A percentile compares a stretch with the other conserved stretches of the same genome.
These are phyloP conservation scores for Bembecia ichneumoniformis DNA, from an alignment of 2,888 invertebrate species.

Conservation along the genomic window DNA sequence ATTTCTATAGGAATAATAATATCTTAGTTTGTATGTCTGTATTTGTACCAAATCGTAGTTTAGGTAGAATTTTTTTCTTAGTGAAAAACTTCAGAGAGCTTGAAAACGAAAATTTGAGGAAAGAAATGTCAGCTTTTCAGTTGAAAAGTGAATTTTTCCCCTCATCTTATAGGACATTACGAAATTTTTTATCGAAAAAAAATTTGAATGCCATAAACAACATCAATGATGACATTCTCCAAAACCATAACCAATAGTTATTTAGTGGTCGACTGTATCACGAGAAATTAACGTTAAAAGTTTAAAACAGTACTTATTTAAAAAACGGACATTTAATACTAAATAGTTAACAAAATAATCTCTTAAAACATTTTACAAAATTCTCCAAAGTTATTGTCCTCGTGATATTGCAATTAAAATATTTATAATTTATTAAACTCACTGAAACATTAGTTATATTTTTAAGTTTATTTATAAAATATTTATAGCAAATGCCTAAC, in stretches of 20 bases:
- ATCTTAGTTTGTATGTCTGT: slow-evolving; percentile 66
- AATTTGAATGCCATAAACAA: slow-evolving; percentile 47
- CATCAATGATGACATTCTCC: too few relatives aligned
- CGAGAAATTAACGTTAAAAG: too few relatives aligned
- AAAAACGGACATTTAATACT: too few relatives aligned
- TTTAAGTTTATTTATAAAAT: background rate
- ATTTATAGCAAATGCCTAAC: too few relatives aligned
- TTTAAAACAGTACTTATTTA: too few relatives aligned
- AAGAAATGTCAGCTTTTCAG: slow-evolving; percentile 47
- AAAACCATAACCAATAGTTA: too few relatives aligned
- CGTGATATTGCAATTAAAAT: background rate
- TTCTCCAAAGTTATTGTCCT: background rate
- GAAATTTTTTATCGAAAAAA: slow-evolving; percentile 55
- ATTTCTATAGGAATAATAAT: slow-evolving; percentile 32
- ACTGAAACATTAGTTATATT: background rate
- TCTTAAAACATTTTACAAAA: background rate
- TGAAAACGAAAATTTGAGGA: slow-evolving; percentile 21
- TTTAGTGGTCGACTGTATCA: too few relatives aligned
- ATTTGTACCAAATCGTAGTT: slow-evolving; percentile 65
- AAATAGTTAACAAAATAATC: background rate
- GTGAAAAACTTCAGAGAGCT: slow-evolving; percentile 41
- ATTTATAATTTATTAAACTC: background rate
- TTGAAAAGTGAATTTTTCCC: slow-evolving; percentile 53
- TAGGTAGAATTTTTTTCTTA: slow-evolving; percentile 31
- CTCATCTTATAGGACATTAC: slow-evolving; percentile 35